A percentile compares a stretch with the other conserved stretches of the same genome.
Conservation (phyloP, 2,113 vertebrate genomes). For the Piprites chloris region DNA sequence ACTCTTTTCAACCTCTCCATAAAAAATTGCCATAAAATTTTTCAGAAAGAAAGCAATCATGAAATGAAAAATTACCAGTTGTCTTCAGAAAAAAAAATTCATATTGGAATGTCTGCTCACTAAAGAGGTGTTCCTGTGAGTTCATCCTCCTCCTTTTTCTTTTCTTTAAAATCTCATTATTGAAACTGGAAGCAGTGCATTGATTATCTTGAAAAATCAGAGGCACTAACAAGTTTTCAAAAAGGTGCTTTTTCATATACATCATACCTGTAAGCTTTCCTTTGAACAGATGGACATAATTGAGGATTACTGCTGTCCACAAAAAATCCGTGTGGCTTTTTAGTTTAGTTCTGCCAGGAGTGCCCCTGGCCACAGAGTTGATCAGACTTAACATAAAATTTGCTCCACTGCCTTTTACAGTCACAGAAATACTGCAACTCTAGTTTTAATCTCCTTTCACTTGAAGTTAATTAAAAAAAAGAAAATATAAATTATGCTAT, state of each 20-base stretch:
- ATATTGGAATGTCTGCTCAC: not conserved
- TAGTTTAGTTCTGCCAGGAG: not conserved
- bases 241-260: not conserved
- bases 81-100: not conserved
- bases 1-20: not conserved
- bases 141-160: not conserved
- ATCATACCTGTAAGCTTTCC: not conserved
- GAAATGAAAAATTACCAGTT: not conserved
- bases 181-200: not conserved
- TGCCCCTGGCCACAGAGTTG: not conserved
- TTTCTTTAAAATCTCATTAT: not conserved
- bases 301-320: not conserved
- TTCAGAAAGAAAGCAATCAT: not conserved
- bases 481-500: not conserved
- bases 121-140: not conserved
- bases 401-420: not conserved
- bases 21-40: not conserved
- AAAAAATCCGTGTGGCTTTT: not conserved
- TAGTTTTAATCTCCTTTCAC: not conserved
- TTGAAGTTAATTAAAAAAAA: not conserved
- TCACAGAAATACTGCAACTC: not conserved
- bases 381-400: not conserved
- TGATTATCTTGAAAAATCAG: not conserved
- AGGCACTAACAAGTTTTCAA: not conserved
- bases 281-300: not conserved